phyloP scores from a whole-genome alignment of 2,113 vertebrate genomes.

The Festucalex cinctus region DNA sequence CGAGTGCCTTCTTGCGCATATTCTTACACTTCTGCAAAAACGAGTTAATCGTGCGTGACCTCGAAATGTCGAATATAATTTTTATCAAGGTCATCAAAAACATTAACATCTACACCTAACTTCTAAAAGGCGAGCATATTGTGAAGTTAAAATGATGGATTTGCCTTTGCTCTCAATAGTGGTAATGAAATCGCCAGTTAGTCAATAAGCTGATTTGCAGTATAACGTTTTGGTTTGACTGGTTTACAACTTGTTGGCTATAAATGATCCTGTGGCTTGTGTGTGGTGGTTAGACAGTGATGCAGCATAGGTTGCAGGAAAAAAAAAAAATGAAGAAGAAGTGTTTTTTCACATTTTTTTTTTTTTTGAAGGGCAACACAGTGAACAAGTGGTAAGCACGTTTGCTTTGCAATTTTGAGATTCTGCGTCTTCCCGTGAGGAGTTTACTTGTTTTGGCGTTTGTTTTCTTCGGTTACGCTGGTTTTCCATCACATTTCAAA shows the following conservation, averaged over 20 bases:
- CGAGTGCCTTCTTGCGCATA: not conserved
- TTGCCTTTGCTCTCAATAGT: constrained; percentile 2
- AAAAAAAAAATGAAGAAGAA: not conserved
- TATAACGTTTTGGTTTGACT: constrained; percentile 54
- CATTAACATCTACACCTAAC: not conserved
- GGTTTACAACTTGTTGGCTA: constrained; percentile 31
- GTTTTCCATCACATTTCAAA: too few relatives aligned
- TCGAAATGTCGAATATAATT: not conserved
- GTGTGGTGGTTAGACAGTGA: constrained; percentile 13
- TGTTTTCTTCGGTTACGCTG: too few relatives aligned
- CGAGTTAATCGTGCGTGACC: not conserved
- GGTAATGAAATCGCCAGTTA: constrained; percentile 40
- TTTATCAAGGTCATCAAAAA: not conserved
- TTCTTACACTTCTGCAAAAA: not conserved
- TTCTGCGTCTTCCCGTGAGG: too few relatives aligned
- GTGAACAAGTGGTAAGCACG: too few relatives aligned
- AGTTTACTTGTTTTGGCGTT: too few relatives aligned
- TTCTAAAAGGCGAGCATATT: not conserved
- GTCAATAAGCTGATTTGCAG: constrained; percentile 51
- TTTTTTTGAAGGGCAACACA: too few relatives aligned
- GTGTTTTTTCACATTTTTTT: too few relatives aligned
- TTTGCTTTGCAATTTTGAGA: too few relatives aligned
- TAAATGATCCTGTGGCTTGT: constrained; percentile 30
- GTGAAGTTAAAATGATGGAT: not conserved
- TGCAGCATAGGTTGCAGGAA: constrained; percentile 1